Evolutionary conservation across 1,140 invertebrate species (phyloP).

Genomic region (Cherax destructor): DNA sequence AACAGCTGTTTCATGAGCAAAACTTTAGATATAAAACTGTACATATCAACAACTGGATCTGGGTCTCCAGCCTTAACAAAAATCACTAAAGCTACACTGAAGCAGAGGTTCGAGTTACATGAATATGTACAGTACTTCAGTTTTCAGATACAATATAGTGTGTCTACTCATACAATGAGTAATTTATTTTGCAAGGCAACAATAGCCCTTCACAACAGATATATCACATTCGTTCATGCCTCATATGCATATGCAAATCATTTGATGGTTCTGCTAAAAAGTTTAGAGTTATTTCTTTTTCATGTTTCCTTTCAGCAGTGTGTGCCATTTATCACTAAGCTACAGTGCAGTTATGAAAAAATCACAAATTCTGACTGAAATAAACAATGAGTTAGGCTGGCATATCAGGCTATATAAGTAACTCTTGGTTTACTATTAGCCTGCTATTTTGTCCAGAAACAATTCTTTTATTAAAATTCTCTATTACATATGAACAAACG

Average conservation of each 20-base stretch:
- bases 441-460: not conserved
- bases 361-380: not conserved
- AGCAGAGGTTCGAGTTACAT: constrained; percentile 6
- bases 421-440: not conserved
- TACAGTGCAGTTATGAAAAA: not conserved
- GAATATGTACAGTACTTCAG: constrained; percentile 3
- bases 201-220: not conserved
- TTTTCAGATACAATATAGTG: not conserved
- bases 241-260: not conserved
- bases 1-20: constrained; percentile 10
- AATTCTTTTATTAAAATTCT: not conserved
- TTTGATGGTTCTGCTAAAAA: not conserved
- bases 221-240: not conserved
- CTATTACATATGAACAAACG: not conserved
- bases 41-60: constrained; percentile 6
- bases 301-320: not conserved
- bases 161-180: not conserved
- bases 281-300: not conserved
- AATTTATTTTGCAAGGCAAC: not conserved
- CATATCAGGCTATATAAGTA: not conserved
- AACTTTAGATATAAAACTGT: constrained; percentile 20
- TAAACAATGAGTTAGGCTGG: not conserved
- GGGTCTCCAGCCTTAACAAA: not conserved
- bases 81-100: constrained; percentile 4
- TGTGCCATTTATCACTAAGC: not conserved